Conservation (phyloP, 2,888 invertebrate species). For the Cybosia mesomella region DNA sequence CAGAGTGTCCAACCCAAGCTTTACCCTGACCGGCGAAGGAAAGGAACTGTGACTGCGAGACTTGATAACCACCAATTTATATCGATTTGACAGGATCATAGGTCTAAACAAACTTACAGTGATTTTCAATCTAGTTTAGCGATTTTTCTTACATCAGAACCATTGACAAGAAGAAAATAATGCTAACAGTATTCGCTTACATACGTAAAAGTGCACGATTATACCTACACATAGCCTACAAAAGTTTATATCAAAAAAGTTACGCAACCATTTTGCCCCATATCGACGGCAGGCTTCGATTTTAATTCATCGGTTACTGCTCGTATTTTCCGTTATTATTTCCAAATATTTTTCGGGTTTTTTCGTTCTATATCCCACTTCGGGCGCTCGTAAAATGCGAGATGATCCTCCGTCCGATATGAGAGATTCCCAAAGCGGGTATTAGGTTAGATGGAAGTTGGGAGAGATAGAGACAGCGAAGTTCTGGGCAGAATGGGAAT, state of each 20-base stretch:
- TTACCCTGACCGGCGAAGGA: too few relatives aligned
- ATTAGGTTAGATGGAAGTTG: conserved; percentile 45
- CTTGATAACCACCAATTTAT: too few relatives aligned
- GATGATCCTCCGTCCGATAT: conserved; percentile 79
- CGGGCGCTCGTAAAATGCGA: conserved; percentile 77
- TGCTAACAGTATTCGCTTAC: not conserved
- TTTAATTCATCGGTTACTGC: conserved; percentile 77
- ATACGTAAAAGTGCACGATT: not conserved
- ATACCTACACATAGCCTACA: not conserved
- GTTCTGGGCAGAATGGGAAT: too few relatives aligned
- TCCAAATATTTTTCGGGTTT: conserved; percentile 74
- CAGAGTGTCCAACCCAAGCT: too few relatives aligned
- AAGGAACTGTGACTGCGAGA: too few relatives aligned
- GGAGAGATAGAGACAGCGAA: conserved; percentile 22
- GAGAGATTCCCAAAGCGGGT: conserved; percentile 72
- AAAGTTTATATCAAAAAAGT: not conserved
- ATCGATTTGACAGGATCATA: too few relatives aligned
- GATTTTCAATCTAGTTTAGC: too few relatives aligned
- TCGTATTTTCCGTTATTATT: conserved; percentile 79
- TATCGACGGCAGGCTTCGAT: conserved; percentile 29
- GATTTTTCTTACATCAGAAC: too few relatives aligned
- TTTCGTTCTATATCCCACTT: conserved; percentile 65
- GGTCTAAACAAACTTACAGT: too few relatives aligned
- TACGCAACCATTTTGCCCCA: conserved; percentile 2
- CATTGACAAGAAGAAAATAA: not conserved